Base-by-base conservation (phyloP, 1,140 invertebrate genomes). In the Brachionus koreanus region DNA sequence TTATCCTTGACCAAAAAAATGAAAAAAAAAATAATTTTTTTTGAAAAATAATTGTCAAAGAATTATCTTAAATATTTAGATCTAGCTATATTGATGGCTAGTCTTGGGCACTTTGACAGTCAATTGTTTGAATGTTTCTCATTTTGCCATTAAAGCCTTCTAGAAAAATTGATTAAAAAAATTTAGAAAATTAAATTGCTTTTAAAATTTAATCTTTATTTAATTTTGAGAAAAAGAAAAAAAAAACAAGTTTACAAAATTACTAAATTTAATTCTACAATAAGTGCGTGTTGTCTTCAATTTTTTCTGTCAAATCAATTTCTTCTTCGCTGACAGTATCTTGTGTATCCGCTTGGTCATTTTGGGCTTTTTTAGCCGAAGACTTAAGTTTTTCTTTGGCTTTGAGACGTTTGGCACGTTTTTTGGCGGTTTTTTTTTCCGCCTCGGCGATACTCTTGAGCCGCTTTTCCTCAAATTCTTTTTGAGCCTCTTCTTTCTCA, bases 381-480 rank as follows among this genome's bases (percentile, higher is more conserved):
- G 23, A 35, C 35, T 67, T 82, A 0, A 49, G 13, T 49, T 82
- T 82, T 42, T 67, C n/a, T 67, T 82, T 82, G 19, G 46, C 10
- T 67, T 57, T 82, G 1, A 72, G 87, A 86, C 88, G 86, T 84
- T 89, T 89, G 13, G 86, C 86, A 83, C 87, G 83, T 79, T 88
- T 89, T 83, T 88, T 89, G n/a, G 87, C 86, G 39, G 87, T 87
- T 77, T 85, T 85, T 37, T 93, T 91, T 85, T 96, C 94, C 29
- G 93, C 92, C 84, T 88, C 87, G 84, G 87, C 91, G 86, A 91
- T 91, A 76, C 96, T 95, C 84, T 94, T 91, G 87, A 94, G 92
- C 6, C 97, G 85, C 89, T 94, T 96, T 67, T 89, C 86, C 83
- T 93, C 92, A 89, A 94, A 97, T 83, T 93, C 93, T 25, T 92